Base-by-base conservation (phyloP, 2,113 vertebrate genomes). In the Prionailurus viverrinus region DNA sequence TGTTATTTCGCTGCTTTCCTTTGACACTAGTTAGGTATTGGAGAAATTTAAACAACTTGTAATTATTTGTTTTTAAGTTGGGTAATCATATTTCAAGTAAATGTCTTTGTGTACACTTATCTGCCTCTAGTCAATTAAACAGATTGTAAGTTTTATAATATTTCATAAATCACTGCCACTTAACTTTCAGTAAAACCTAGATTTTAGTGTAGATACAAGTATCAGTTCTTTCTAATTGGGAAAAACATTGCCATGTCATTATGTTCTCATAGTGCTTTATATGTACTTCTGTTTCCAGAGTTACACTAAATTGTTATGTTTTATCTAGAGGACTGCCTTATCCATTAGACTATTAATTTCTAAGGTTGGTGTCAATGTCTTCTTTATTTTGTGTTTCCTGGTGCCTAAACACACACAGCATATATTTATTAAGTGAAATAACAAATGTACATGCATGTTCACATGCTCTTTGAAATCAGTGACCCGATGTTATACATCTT, bases 21-120 rank as follows among this genome's bases (percentile, higher is more conserved):
- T 0, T 61, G 19, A 29, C 31, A 78, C 51, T 81, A 33, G 51
- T 78, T 36, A 89, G 29, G 73, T 86, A 78, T 23, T 61, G 31
- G 82, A 81, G 66, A 92, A 83, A 84, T 63, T 36, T 80, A 85
- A 90, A 88, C n/a, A 81, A 83, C 4, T 78, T 51, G 7, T 21
- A 69, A 71, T 48, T 76, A 33, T 63, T 96, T 96, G 18, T 73
- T 85, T 89, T 89, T 73, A 83, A 91, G 7, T 76, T 92, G 80
- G 80, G 16, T 19, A 80, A 61, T 87, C 33, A 19, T 58, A 63
- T 89, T 96, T 96, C 61, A 95, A 12, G 55, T 58, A 95, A 69
- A 41, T 90, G 25, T 82, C 45, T 83, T 68, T 83, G 7, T 58
- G 31, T 71, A 18, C 19, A 81, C 21, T 85, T 5, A 94, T 82